phyloP scores from a whole-genome alignment of 2,888 invertebrate genomes.

The Xanthia togata region DNA sequence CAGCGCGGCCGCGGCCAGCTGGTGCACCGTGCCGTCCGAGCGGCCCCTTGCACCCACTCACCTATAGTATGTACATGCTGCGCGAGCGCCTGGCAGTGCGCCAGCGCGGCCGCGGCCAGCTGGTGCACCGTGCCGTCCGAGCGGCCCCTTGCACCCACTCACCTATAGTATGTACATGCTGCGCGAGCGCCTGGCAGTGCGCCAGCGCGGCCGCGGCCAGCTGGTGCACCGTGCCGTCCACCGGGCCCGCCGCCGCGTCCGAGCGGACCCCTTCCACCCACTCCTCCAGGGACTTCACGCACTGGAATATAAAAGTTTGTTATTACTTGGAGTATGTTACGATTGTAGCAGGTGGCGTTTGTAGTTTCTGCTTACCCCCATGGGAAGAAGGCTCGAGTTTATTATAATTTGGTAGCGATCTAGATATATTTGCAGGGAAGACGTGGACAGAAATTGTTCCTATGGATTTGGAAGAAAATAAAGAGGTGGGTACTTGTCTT shows the following conservation, averaged over 20 bases:
- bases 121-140: constrained; percentile 92
- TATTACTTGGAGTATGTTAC: neutral
- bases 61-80: constrained; percentile 95
- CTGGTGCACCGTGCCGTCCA: constrained; percentile 99
- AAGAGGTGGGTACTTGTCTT: neutral
- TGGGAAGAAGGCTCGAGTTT: no score
- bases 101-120: constrained; percentile 97
- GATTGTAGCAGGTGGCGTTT: no score
- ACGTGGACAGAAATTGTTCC: no score
- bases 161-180: constrained; percentile 94
- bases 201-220: constrained; percentile 98
- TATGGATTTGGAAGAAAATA: neutral
- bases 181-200: constrained; percentile 96
- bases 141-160: constrained; percentile 66
- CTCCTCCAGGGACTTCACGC: constrained; percentile 97
- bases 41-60: constrained; percentile 70
- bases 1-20: no score
- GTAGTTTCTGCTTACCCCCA: no score
- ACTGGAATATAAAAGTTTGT: constrained; percentile 88
- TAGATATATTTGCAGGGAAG: no score
- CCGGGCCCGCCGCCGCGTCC: constrained; percentile 95
- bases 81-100: constrained; percentile 96
- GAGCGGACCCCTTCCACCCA: constrained; percentile 96
- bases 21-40: no score
- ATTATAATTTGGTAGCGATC: no score